These are phyloP conservation scores for Drosophila antonietae DNA, from an alignment of 2,888 invertebrate species.

Conservation along the genomic window DNA sequence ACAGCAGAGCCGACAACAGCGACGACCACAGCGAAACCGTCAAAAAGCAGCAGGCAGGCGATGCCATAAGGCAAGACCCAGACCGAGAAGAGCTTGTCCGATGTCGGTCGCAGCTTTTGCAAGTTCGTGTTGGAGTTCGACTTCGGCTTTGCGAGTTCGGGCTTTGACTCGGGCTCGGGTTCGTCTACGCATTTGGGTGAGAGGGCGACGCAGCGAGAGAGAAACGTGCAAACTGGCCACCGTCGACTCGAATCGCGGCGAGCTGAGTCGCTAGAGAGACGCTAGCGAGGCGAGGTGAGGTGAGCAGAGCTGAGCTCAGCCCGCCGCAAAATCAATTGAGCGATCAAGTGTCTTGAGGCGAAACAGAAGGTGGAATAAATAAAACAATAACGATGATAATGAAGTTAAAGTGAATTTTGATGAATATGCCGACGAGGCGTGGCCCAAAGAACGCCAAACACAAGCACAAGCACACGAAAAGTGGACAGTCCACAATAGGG, in stretches of 20 bases:
- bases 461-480: constrained; percentile 25
- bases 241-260: constrained; percentile 15
- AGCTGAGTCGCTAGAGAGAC: background rate
- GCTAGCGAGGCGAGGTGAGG: background rate
- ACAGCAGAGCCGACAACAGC: constrained; percentile 49
- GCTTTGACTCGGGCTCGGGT: background rate
- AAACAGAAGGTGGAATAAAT: constrained; percentile 84
- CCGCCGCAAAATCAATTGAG: constrained; percentile 82
- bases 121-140: constrained; percentile 24
- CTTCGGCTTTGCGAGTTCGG: background rate
- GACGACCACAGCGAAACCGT: constrained; percentile 69
- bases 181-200: constrained; percentile 23
- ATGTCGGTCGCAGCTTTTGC: constrained; percentile 12
- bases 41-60: constrained; percentile 76
- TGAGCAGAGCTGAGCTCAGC: constrained; percentile 27
- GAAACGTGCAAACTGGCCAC: constrained; percentile 25
- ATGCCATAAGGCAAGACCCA: constrained; percentile 41
- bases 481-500: constrained; percentile 55
- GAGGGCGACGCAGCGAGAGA: background rate
- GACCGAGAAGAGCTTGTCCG: constrained; percentile 29
- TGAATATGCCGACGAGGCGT: constrained; percentile 81
- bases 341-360: constrained; percentile 84
- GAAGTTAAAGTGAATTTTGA: constrained; percentile 84
- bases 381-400: constrained; percentile 84
- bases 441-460: constrained; percentile 48